Base-by-base conservation (phyloP, 2,797 vertebrate genomes). In the Coregonus ussuriensis region DNA sequence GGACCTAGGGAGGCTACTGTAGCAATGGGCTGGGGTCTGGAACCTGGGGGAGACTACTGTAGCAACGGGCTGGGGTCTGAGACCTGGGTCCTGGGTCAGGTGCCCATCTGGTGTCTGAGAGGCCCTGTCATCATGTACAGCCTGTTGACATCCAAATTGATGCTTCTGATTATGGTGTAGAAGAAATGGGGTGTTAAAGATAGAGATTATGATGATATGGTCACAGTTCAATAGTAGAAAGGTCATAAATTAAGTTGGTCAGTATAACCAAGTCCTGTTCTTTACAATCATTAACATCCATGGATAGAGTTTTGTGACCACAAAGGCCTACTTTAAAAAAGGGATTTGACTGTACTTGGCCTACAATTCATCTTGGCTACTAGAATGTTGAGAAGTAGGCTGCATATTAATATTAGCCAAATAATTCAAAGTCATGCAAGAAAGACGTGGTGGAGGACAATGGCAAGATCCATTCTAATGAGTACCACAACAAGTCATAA, bases 401-500 rank as follows among this genome's bases (percentile, higher is more conserved):
- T 62, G 31, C 53, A 13, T 9, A 41, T 5, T 4, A 72, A 47
- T 52, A 52, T 72, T 29, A 65, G 25, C 56, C 69, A 41, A 18
- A 33, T 77, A 56, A 71, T 31, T 31, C 54, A 66, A 53, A 21
- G 69, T 14, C 54, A 70, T 41, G 11, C 9, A 54, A 70, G 31
- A 70, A 21, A 76, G 47, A 67, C 33, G 3, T n/a, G 52, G 41
- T 72, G 71, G 52, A 35, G n/a, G 53, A 47, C 68, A 29, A 21
- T 71, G 18, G 7, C 15, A 9, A 18, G 18, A 72, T 15, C 5
- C 29, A n/a, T 59, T 74, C 31, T 52, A 73, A 16, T 3, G 52
- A 59, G 16, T 33, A 15, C 29, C 71, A 59, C 71, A 72, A 35
- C 29, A 9, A 16, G 47, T 47, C 13, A n/a, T 47, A 54, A 54